These are phyloP conservation scores for Diadophis punctatus DNA, from an alignment of 2,113 vertebrate species.

Conservation along the genomic window DNA sequence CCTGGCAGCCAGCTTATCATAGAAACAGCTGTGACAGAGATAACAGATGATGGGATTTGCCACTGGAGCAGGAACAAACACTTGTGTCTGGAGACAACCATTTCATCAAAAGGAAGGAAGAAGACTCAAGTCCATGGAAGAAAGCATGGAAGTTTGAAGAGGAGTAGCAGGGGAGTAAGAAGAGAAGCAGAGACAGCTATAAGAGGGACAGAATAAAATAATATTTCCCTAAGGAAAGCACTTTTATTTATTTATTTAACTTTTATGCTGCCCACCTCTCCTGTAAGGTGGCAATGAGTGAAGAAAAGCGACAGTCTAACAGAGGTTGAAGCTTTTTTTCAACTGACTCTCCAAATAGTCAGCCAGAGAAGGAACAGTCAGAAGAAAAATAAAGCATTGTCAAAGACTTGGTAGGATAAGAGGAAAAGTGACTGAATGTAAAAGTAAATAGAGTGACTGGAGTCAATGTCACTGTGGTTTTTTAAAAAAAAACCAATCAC, in stretches of 20 bases:
- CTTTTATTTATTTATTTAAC: neutral
- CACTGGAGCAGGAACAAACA: neutral
- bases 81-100: neutral
- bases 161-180: neutral
- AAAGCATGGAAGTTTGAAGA: neutral
- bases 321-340: neutral
- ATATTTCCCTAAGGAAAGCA: neutral
- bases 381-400: neutral
- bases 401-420: neutral
- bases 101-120: neutral
- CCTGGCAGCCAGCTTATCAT: neutral
- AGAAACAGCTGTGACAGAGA: neutral
- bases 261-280: neutral
- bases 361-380: neutral
- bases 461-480: neutral
- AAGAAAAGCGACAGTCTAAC: neutral
- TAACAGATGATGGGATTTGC: neutral
- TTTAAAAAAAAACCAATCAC: neutral
- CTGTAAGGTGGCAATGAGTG: neutral
- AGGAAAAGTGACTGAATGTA: neutral
- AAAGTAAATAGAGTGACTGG: neutral
- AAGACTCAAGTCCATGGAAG: neutral
- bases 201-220: neutral
- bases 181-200: neutral
- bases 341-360: neutral